Evolutionary conservation across 2,797 vertebrate genomes (phyloP).

Genomic region (Danio kyathit): DNA sequence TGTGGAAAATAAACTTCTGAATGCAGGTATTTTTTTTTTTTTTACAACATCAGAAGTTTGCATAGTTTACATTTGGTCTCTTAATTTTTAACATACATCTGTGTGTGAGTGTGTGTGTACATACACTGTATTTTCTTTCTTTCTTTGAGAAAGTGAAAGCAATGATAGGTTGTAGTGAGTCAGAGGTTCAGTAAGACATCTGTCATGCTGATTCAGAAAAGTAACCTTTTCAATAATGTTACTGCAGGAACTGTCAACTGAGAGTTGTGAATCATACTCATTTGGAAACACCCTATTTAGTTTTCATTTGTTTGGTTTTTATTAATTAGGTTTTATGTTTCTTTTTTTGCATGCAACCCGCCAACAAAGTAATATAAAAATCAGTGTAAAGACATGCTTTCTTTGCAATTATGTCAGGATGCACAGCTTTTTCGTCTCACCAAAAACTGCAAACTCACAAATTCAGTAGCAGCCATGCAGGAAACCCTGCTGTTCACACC

Average conservation of each 20-base stretch:
- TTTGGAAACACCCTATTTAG: not conserved
- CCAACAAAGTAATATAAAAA: not conserved
- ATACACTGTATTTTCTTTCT: too few species aligned
- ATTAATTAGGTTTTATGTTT: not conserved
- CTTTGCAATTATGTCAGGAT: not conserved
- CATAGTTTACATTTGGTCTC: too few species aligned
- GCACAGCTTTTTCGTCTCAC: not conserved
- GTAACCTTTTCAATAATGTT: not conserved
- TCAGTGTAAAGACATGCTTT: not conserved
- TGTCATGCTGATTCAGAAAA: slow-evolving; percentile 1
- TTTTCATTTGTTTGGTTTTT: too few species aligned
- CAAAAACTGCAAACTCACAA: not conserved
- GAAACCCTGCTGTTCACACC: not conserved
- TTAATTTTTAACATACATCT: too few species aligned
- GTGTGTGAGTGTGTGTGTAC: too few species aligned
- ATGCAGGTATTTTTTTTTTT: too few species aligned
- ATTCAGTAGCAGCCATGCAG: not conserved
- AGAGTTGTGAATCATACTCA: not conserved
- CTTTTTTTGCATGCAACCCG: not conserved
- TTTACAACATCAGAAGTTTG: too few species aligned
- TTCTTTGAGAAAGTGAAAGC: not conserved
- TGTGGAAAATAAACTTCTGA: too few species aligned
- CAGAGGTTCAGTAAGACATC: not conserved
- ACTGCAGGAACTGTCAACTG: too few species aligned
- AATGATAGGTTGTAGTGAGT: not conserved